Evolutionary conservation across 2,113 vertebrate species (phyloP).

Genomic region (Vanacampus margaritifer): DNA sequence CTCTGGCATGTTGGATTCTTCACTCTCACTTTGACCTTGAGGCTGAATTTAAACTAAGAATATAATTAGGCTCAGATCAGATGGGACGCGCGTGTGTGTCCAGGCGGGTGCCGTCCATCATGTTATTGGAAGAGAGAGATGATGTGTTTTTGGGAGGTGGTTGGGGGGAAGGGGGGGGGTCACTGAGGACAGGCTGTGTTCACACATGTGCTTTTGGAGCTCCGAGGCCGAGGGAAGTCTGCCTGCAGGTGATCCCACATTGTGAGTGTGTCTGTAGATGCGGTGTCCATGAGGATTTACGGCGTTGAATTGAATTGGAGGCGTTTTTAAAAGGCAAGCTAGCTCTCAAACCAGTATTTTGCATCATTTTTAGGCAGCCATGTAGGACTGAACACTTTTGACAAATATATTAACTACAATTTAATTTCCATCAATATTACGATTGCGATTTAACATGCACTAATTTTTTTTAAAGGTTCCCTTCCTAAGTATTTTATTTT

Average conservation of each 20-base stretch:
- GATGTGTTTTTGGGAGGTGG: not conserved
- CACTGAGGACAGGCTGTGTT: conserved; percentile 54
- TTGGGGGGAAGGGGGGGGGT: conserved; percentile 55
- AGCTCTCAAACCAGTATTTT: too few species aligned
- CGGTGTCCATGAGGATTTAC: conserved; percentile 6
- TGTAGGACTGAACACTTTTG: too few species aligned
- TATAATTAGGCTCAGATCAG: conserved; percentile 17
- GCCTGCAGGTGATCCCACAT: conserved; percentile 28
- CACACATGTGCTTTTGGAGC: conserved; percentile 45
- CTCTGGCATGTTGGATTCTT: conserved; percentile 12
- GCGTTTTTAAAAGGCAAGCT: not conserved
- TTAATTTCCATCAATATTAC: too few species aligned
- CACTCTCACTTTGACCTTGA: conserved; percentile 13
- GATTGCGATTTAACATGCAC: too few species aligned
- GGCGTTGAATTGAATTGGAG: conserved; percentile 6
- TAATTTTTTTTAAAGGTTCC: too few species aligned
- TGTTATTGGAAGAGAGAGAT: conserved; percentile 10
- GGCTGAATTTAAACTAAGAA: conserved; percentile 12
- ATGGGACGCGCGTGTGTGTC: not conserved
- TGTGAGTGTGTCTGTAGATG: conserved; percentile 7
- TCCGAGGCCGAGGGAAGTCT: conserved; percentile 42
- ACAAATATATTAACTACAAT: too few species aligned
- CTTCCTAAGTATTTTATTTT: too few species aligned
- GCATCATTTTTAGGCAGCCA: too few species aligned
- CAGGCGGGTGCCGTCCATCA: not conserved